These are phyloP conservation scores for Psilopsiagon aymara DNA, from an alignment of 2,113 vertebrate genomes.

Conservation along the genomic window DNA sequence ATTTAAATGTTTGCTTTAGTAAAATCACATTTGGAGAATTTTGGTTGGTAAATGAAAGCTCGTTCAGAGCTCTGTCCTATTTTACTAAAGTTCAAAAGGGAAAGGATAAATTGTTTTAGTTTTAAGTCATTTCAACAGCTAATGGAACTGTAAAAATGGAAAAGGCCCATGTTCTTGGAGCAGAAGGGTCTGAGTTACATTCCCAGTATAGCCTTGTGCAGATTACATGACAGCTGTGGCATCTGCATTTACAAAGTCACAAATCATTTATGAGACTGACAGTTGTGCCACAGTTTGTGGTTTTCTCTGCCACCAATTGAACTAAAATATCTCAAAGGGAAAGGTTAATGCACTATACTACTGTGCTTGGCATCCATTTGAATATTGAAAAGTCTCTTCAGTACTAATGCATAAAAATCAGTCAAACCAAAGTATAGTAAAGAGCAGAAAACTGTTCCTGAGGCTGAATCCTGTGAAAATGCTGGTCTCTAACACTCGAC, in stretches of 20 bases:
- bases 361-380: slow-evolving; percentile 55
- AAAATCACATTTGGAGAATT: slow-evolving; percentile 59
- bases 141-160: slow-evolving; percentile 38
- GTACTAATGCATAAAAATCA: slow-evolving; percentile 54
- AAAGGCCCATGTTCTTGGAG: slow-evolving; percentile 13
- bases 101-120: slow-evolving; percentile 59
- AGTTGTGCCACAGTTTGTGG: slow-evolving; percentile 63
- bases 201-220: neutral
- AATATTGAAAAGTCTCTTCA: slow-evolving; percentile 48
- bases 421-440: neutral
- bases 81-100: slow-evolving; percentile 53
- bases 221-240: slow-evolving; percentile 53
- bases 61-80: slow-evolving; percentile 15
- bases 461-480: neutral
- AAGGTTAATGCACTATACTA: slow-evolving; percentile 66
- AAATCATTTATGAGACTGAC: slow-evolving; percentile 59
- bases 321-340: slow-evolving; percentile 64
- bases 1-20: slow-evolving; percentile 64
- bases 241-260: slow-evolving; percentile 50
- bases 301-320: slow-evolving; percentile 65
- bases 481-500: neutral
- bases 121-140: slow-evolving; percentile 43
- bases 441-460: slow-evolving; percentile 5
- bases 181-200: slow-evolving; percentile 37
- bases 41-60: slow-evolving; percentile 49